Percentiles rank a stretch among this genome's conserved stretches.
Conservation (phyloP, 2,797 vertebrate species). For the Vespertilio murinus region DNA sequence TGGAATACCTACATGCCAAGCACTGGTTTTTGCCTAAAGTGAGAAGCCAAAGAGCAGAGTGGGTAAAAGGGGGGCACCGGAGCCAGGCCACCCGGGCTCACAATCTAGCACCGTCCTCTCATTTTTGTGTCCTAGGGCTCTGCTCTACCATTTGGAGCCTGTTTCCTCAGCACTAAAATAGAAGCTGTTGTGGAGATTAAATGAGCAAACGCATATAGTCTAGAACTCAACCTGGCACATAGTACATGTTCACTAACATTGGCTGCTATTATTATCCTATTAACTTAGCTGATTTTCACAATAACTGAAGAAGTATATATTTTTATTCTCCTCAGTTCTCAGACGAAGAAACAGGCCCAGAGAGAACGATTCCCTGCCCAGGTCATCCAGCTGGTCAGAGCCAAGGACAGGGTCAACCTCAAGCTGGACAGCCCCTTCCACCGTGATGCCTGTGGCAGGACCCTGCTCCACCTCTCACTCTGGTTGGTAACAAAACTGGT, state of each 20-base stretch:
- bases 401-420: background rate
- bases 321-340: background rate
- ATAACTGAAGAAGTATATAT: background rate
- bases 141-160: no score
- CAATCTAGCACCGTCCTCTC: background rate
- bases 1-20: background rate
- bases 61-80: no score
- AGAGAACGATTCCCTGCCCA: background rate
- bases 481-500: background rate
- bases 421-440: accelerated
- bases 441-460: background rate
- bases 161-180: background rate
- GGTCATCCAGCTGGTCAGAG: background rate
- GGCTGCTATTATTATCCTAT: background rate
- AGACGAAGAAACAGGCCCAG: background rate
- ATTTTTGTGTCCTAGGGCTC: background rate
- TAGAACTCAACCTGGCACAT: background rate
- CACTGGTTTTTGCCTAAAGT: background rate
- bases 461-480: background rate
- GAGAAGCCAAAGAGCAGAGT: background rate
- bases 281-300: background rate
- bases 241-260: background rate
- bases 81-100: background rate
- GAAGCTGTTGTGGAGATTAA: background rate
- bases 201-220: background rate